A percentile compares a stretch with the other conserved stretches of the same genome.
Conservation (phyloP, 2,113 vertebrate genomes). For the Rallus limicola region DNA sequence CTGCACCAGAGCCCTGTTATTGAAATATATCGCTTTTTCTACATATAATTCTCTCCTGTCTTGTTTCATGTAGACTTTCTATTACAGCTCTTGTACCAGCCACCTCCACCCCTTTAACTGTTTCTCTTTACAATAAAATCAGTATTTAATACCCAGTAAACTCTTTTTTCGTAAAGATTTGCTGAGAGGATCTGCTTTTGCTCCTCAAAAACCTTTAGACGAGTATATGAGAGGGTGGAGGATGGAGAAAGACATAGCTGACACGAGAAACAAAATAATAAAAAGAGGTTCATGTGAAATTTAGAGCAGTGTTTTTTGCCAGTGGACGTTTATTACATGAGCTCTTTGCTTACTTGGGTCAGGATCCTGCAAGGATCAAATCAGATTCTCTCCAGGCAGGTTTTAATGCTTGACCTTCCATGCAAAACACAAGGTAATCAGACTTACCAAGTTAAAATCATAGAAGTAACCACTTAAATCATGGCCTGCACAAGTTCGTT, state of each 20-base stretch:
- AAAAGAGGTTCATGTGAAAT: background rate
- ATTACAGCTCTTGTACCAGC: background rate
- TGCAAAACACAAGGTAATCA: background rate
- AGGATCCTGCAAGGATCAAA: background rate
- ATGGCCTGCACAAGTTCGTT: background rate
- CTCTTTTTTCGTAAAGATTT: background rate
- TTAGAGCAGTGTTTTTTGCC: background rate
- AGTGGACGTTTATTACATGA: background rate
- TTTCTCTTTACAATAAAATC: background rate
- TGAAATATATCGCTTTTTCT: slow-evolving; percentile 28
- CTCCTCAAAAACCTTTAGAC: background rate
- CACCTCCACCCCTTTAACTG: background rate
- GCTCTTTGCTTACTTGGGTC: background rate
- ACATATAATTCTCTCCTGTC: slow-evolving; percentile 22
- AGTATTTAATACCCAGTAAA: background rate
- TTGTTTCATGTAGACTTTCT: background rate
- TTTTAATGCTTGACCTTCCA: background rate
- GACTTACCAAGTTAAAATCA: background rate
- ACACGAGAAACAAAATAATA: background rate
- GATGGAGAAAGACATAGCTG: background rate
- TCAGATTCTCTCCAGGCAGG: background rate
- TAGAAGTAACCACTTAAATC: background rate
- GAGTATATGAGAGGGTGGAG: background rate
- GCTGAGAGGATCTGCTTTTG: background rate
- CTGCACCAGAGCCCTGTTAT: background rate